These are phyloP conservation scores for Drosophila asahinai DNA, from an alignment of 1,140 invertebrate genomes.

Conservation along the genomic window DNA sequence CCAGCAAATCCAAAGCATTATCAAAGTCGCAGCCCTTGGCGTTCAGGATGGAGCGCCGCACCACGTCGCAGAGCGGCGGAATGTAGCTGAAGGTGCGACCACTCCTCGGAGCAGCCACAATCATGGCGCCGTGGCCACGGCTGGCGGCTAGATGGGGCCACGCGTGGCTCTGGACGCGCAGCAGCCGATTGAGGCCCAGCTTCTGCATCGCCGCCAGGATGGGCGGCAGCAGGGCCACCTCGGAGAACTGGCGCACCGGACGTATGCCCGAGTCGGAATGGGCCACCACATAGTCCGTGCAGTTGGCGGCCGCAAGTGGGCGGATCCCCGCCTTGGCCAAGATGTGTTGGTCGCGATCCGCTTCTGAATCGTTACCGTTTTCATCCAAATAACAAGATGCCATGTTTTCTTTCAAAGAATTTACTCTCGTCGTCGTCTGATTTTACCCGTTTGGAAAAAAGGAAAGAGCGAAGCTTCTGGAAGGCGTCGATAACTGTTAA, in stretches of 20 bases:
- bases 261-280: slow-evolving; percentile 12
- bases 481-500: neutral
- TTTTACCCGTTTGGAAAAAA: neutral
- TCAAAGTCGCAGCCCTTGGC: neutral
- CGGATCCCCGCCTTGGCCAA: neutral
- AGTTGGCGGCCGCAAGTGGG: slow-evolving; percentile 38
- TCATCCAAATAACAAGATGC: no score
- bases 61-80: slow-evolving; percentile 52
- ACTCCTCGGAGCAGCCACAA: slow-evolving; percentile 59
- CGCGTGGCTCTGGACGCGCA: slow-evolving; percentile 62
- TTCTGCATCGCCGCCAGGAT: slow-evolving; percentile 43
- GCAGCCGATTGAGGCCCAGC: slow-evolving; percentile 28
- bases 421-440: neutral
- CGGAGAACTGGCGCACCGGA: slow-evolving; percentile 31
- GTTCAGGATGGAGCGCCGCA: neutral
- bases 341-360: neutral
- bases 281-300: slow-evolving; percentile 49
- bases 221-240: slow-evolving; percentile 36
- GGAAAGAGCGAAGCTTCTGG: neutral
- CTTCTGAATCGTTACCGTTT: no score
- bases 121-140: slow-evolving; percentile 38
- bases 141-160: slow-evolving; percentile 48
- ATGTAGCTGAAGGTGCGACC: slow-evolving; percentile 60
- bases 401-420: neutral
- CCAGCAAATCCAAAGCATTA: neutral